phyloP scores from a whole-genome alignment of 2,888 invertebrate species.

The Drosophila recens region DNA sequence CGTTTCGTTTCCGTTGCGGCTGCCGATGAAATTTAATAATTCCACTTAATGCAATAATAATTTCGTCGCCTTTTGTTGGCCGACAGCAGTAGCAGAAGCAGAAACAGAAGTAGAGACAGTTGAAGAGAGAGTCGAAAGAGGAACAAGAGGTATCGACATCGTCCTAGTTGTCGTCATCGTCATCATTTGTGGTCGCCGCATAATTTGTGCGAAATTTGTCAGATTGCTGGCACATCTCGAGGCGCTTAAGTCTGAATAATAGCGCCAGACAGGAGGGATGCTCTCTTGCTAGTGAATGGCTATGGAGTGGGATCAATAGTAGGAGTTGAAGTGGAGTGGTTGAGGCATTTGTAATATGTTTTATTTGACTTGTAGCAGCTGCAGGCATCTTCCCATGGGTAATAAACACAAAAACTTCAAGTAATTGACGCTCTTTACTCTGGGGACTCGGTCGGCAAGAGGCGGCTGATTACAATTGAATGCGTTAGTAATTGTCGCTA shows the following conservation, averaged over 20 bases:
- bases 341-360: conserved; percentile 76
- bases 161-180: conserved; percentile 52
- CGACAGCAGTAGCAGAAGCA: conserved; percentile 1
- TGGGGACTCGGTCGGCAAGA: conserved; percentile 13
- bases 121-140: background rate
- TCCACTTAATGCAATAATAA: conserved; percentile 81
- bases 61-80: conserved; percentile 78
- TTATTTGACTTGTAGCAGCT: conserved; percentile 75
- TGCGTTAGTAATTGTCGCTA: conserved; percentile 62
- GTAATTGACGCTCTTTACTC: conserved; percentile 74
- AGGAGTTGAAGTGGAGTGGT: conserved; percentile 8
- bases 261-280: conserved; percentile 31
- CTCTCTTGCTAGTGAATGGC: background rate
- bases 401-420: conserved; percentile 66
- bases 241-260: conserved; percentile 78
- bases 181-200: conserved; percentile 72
- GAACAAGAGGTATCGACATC: conserved; percentile 18
- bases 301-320: conserved; percentile 10
- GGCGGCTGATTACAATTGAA: conserved; percentile 68
- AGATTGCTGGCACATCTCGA: conserved; percentile 74
- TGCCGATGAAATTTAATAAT: conserved; percentile 80
- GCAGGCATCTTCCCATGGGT: conserved; percentile 56
- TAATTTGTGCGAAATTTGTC: conserved; percentile 81
- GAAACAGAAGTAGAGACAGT: background rate
- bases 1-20: conserved; percentile 51